A percentile compares a stretch with the other conserved stretches of the same genome.
phyloP scores from a whole-genome alignment of 2,888 invertebrate genomes.

The Drosophila anomelani region DNA sequence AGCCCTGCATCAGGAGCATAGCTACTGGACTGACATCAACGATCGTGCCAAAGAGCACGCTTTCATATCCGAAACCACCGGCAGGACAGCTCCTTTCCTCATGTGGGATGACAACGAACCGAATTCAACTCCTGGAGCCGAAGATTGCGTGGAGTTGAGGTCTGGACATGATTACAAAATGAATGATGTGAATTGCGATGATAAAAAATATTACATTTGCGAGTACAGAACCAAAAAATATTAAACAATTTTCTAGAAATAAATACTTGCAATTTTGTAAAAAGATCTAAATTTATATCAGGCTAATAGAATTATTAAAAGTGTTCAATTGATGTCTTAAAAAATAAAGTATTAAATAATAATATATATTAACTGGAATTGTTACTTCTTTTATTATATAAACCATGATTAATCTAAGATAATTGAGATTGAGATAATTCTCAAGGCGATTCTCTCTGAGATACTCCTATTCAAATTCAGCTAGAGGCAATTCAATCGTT shows the following conservation, averaged over 20 bases:
- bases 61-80: not conserved
- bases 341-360: too few species aligned
- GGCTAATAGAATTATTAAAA: not conserved
- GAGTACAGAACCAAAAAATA: not conserved
- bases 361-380: too few species aligned
- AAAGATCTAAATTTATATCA: not conserved
- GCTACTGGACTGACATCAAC: conserved; percentile 6
- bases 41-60: rapidly evolving
- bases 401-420: too few species aligned
- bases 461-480: too few species aligned
- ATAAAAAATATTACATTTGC: not conserved
- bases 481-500: too few species aligned
- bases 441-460: too few species aligned
- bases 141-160: conserved; percentile 2
- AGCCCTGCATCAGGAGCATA: not conserved
- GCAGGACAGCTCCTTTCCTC: not conserved
- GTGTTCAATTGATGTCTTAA: too few species aligned
- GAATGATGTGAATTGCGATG: not conserved
- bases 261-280: too few species aligned
- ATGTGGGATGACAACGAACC: not conserved
- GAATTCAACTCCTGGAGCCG: not conserved
- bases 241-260: too few species aligned
- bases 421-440: too few species aligned
- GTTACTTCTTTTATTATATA: too few species aligned
- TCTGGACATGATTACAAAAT: not conserved